Percentiles rank a stretch among this genome's conserved stretches.
phyloP scores from a whole-genome alignment of 2,797 vertebrate genomes.

The Champsocephalus gunnari region DNA sequence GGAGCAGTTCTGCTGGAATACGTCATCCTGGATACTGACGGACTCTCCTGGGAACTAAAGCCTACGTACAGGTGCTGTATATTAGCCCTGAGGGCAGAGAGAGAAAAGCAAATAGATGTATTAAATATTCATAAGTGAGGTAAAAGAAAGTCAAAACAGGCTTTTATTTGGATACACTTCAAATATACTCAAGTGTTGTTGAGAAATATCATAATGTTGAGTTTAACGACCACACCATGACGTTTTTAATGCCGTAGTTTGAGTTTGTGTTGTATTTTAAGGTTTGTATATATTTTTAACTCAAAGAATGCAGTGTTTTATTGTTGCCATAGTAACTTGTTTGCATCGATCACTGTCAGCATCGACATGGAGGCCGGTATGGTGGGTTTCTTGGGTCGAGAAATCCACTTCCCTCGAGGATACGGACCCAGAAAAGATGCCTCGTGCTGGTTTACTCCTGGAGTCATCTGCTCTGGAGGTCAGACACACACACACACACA shows the following conservation, averaged over 20 bases:
- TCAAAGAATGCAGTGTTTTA: neutral
- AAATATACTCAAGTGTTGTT: too few relatives aligned
- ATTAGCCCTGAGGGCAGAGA: neutral
- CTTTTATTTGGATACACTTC: neutral
- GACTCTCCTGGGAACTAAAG: conserved; percentile 77
- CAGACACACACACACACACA: conserved; percentile 29
- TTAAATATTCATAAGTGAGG: neutral
- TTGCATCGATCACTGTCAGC: conserved; percentile 38
- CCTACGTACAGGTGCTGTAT: conserved; percentile 75
- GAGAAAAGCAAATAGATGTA: neutral
- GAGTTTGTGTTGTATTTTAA: neutral
- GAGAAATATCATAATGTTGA: neutral
- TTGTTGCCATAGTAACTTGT: neutral
- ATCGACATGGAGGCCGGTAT: conserved; percentile 80
- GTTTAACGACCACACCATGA: neutral
- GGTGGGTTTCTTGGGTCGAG: conserved; percentile 81
- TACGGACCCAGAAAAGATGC: conserved; percentile 80
- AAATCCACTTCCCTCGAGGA: conserved; percentile 83
- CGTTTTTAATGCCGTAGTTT: neutral
- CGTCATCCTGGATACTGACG: conserved; percentile 86
- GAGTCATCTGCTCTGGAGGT: conserved; percentile 86
- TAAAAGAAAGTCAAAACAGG: neutral
- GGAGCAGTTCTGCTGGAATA: conserved; percentile 80
- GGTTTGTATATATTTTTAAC: neutral
- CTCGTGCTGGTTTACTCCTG: conserved; percentile 86